Base-by-base conservation (phyloP, 2,113 vertebrate species). In the Galeopterus variegatus region DNA sequence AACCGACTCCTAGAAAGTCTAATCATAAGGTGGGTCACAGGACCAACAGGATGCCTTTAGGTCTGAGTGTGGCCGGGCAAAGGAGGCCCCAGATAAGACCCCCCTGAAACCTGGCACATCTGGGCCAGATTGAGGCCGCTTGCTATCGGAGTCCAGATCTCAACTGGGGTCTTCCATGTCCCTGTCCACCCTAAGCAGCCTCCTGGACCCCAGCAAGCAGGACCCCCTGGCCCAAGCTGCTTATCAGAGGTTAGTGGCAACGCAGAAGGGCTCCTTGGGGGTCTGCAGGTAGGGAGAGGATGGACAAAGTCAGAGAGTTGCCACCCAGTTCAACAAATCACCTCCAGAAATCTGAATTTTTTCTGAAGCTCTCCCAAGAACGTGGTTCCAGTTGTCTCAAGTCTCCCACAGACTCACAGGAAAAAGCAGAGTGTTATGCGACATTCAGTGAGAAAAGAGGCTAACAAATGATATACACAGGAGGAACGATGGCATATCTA, bases 301-400 rank as follows among this genome's bases (percentile, higher is more conserved):
- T 36, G 17, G 60, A 69, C 18, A 18, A 80, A 77, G 28, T 75
- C 11, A 89, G 60, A 80, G 54, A 83, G 62, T 31, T 10, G 87
- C n/a, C 41, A 60, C 18, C 23, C 65, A 65, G 13, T n/a, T 11
- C 72, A 90, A 50, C 41, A 73, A 52, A 79, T 5, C 58, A 62
- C 36, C 36, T 48, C 48, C 45, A 60, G 58, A 58, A 54, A 92
- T 48, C 48, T 8, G 18, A 21, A 13, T 92, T 28, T 21, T 70
- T 52, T 87, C 73, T 58, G 65, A 94, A 70, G 67, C 31, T 85
- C n/a, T 85, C 80, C 67, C 13, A 26, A 90, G 67, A 86, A 36
- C 18, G 11, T 15, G 12, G 56, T 62, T 88, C 36, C 65, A 45
- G 31, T 73, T 91, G 21, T 67, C 79, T 79, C 23, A 21, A 69